These are phyloP conservation scores for Fistularia commersonii DNA, from an alignment of 2,797 vertebrate species.

Conservation along the genomic window DNA sequence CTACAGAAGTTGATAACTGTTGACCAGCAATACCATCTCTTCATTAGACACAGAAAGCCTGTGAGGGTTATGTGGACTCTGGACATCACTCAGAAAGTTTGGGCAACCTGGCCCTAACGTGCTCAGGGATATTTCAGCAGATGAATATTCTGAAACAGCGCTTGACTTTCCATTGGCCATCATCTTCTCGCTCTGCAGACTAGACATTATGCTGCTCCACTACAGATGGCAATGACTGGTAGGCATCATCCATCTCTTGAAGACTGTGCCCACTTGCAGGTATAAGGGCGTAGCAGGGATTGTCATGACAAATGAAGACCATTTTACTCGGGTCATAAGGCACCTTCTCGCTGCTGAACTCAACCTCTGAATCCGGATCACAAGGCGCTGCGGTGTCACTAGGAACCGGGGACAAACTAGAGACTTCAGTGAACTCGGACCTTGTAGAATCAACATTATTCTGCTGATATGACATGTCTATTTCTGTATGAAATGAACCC, in stretches of 20 bases:
- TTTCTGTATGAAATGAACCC: not conserved
- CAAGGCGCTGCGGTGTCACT: not conserved
- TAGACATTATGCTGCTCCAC: not conserved
- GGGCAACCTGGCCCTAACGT: not conserved
- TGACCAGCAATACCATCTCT: too few species aligned
- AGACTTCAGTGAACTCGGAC: conserved; percentile 13
- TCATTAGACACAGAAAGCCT: too few species aligned
- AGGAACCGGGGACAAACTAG: conserved; percentile 13
- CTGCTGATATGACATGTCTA: conserved; percentile 37
- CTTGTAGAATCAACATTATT: conserved; percentile 18
- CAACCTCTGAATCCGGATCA: conserved; percentile 2
- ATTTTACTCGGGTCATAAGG: too few species aligned
- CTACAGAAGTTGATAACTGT: too few species aligned
- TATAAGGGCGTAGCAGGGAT: conserved; percentile 3
- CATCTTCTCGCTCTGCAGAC: not conserved
- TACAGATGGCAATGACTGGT: not conserved
- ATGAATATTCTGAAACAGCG: not conserved
- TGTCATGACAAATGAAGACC: conserved; percentile 6
- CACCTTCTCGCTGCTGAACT: not conserved
- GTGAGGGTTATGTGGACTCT: too few species aligned
- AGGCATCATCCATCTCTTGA: conserved; percentile 2
- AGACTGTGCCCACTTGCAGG: not conserved
- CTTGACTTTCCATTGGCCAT: not conserved
- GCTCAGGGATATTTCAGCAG: not conserved
- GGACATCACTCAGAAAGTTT: too few species aligned